Conservation (phyloP, 1,140 invertebrate genomes). For the Schlechtendalia chinensis region DNA sequence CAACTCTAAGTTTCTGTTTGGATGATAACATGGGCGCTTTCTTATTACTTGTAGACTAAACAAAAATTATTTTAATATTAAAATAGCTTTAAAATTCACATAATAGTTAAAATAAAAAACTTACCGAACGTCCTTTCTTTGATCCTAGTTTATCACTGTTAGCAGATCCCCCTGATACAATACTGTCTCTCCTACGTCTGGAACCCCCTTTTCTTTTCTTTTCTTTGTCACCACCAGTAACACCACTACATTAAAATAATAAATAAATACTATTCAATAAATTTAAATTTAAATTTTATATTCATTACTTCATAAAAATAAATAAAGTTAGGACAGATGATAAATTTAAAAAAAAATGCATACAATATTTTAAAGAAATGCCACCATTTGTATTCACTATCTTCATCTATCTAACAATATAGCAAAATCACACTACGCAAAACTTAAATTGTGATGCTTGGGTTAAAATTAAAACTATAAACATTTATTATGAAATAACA, state of each 20-base stretch:
- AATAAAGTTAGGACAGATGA: no score
- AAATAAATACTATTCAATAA: no score
- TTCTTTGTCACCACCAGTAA: slow-evolving; percentile 35
- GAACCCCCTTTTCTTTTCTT: slow-evolving; percentile 44
- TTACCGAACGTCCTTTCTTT: slow-evolving; percentile 59
- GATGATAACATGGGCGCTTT: slow-evolving; percentile 58
- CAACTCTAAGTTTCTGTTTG: slow-evolving; percentile 82
- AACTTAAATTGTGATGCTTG: no score
- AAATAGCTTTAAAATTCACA: background rate
- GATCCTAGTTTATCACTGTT: slow-evolving; percentile 65
- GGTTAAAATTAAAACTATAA: no score
- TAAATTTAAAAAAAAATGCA: no score
- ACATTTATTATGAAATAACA: no score
- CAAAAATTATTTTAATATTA: background rate
- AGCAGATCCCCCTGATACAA: slow-evolving; percentile 59
- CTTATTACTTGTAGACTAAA: slow-evolving; percentile 39
- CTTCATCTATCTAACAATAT: no score
- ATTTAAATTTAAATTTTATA: no score
- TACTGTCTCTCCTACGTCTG: slow-evolving; percentile 52
- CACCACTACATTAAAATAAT: slow-evolving; percentile 14
- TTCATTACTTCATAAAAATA: no score
- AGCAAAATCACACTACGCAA: no score
- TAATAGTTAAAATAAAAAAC: background rate
- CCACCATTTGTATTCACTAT: no score
- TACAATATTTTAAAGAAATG: no score